Percentiles rank a stretch among this genome's conserved stretches.
Evolutionary conservation across 2,888 invertebrate species (phyloP).

Genomic region (Chymomyza procnemis): DNA sequence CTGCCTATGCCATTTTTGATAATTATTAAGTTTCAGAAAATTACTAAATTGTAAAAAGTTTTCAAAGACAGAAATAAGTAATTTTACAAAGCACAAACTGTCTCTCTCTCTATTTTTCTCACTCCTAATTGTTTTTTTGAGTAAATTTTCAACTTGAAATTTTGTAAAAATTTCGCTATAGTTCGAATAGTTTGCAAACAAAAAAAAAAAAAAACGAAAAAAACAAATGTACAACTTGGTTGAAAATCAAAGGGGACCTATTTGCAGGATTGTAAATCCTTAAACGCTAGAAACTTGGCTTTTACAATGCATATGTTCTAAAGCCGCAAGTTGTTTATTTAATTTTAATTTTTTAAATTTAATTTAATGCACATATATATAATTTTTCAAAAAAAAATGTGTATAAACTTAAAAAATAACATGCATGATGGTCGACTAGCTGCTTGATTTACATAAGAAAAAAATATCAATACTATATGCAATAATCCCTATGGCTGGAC

Average conservation of each 20-base stretch:
- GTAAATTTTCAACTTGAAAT: neutral
- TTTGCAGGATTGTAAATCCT: neutral
- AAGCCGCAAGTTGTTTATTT: slow-evolving; percentile 4
- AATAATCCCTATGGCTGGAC: neutral
- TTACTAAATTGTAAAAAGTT: no score
- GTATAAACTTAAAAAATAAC: no score
- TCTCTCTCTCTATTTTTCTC: no score
- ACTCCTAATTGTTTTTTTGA: no score
- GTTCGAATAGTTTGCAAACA: neutral
- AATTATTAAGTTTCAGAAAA: no score
- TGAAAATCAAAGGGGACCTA: slow-evolving; percentile 17
- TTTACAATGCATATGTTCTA: neutral
- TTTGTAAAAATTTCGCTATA: neutral
- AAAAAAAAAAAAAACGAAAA: slow-evolving; percentile 26
- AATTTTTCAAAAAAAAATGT: no score
- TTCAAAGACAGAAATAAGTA: no score
- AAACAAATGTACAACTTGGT: slow-evolving; percentile 41
- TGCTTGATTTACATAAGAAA: neutral
- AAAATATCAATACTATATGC: neutral
- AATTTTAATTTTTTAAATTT: slow-evolving; percentile 2
- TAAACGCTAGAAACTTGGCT: neutral
- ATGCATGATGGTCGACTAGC: no score
- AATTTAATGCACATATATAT: no score
- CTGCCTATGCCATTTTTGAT: no score
- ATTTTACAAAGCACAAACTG: no score